Evolutionary conservation across 2,797 vertebrate genomes (phyloP).

Genomic region (Argya squamiceps): DNA sequence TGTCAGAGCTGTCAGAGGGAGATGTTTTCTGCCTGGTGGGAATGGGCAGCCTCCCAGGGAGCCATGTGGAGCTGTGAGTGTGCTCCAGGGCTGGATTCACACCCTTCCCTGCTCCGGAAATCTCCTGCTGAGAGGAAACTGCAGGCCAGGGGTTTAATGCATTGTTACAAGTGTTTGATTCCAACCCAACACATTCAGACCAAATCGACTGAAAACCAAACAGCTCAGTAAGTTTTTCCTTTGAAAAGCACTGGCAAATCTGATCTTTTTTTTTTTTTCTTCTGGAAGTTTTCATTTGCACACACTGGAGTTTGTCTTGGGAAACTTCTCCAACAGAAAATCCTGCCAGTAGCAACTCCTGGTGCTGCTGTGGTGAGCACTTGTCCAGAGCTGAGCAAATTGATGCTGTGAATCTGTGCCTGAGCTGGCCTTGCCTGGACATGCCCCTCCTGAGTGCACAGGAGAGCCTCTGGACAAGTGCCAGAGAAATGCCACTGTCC

Average conservation of each 20-base stretch:
- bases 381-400: neutral
- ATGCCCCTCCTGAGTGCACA: rapidly evolving
- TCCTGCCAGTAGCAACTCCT: neutral
- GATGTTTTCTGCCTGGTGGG: neutral
- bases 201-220: neutral
- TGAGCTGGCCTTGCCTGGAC: neutral
- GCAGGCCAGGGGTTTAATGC: slow-evolving; percentile 11
- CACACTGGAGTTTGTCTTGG: neutral
- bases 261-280: neutral
- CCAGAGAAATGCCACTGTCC: neutral
- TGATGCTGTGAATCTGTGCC: neutral
- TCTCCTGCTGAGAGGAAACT: slow-evolving; percentile 1
- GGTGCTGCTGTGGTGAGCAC: neutral
- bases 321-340: neutral
- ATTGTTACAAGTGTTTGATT: slow-evolving; percentile 30
- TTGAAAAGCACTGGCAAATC: neutral
- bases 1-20: neutral
- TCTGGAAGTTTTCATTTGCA: neutral
- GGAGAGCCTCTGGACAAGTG: neutral
- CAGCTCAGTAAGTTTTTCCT: neutral
- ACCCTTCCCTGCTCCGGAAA: slow-evolving; percentile 36
- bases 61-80: neutral
- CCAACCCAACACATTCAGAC: neutral
- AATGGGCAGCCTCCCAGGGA: neutral
- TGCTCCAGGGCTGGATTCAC: neutral